Evolutionary conservation across 2,797 vertebrate genomes (phyloP), one percentile per base, ranked within the genome.

Genomic region (Peromyscus attwateri): DNA sequence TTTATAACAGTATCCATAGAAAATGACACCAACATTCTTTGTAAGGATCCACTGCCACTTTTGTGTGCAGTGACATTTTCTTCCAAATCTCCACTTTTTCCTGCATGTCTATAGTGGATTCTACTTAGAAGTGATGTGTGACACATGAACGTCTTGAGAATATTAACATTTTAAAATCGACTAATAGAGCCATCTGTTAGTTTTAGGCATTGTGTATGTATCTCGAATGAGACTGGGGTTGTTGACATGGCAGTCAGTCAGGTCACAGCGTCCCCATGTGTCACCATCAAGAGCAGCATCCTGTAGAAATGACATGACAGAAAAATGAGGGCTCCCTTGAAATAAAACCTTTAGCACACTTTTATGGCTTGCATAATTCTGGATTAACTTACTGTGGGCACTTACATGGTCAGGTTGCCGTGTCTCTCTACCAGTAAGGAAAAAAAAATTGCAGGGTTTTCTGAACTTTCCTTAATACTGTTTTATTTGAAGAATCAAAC

Each of bases 321-420:
- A 84, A 91, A 76, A 73, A n/a, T 77, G 57, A 92, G 21, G n/a
- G 68, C 73, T 70, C 14, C 34, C 46, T 91, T 37, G 4, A 55
- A 25, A 43, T 37, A 46, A 87, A 37, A 79, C 8, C 37, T 29
- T 89, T 23, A 71, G 37, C 31, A 10, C 4, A 68, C 19, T 64
- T 83, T 68, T 76, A 34, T 87, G 76, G 40, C 82, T 92, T 87
- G 13, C 29, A 40, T 94, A 87, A 94, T 94, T 95, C 75, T 73
- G 37, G 3, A 84, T 40, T 52, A 60, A 93, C 13, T 89, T 3
- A 46, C 19, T 40, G 6, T 49, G 82, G 37, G 17, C 1, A 29
- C 27, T 73, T 29, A 93, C 11, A 13, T 52, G 21, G 31, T 12
- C 79, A 62, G 25, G 82, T 92, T 75, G 70, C 92, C 81, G 4